These are phyloP conservation scores for Rhizoglyphus robini DNA, from an alignment of 1,140 invertebrate genomes.

Conservation along the genomic window DNA sequence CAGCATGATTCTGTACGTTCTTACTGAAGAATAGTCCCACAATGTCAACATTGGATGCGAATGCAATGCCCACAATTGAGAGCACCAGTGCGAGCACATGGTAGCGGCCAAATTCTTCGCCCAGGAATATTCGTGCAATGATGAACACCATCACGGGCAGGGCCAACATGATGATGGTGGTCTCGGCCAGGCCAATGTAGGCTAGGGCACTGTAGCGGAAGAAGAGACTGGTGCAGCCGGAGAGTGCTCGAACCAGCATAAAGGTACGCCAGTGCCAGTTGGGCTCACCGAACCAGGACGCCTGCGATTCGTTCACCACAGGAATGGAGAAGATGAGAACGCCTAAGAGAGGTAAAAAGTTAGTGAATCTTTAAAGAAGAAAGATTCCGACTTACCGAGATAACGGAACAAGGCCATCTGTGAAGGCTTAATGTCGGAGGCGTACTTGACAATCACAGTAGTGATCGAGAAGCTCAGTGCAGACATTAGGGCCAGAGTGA, in stretches of 20 bases:
- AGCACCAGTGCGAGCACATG: conserved; percentile 39
- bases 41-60: conserved; percentile 42
- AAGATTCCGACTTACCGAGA: conserved; percentile 50
- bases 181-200: conserved; percentile 42
- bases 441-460: conserved; percentile 65
- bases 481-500: conserved; percentile 35
- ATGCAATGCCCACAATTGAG: conserved; percentile 39
- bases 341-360: neutral
- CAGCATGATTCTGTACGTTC: conserved; percentile 10
- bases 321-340: conserved; percentile 61
- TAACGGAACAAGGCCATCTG: conserved; percentile 66
- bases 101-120: conserved; percentile 43
- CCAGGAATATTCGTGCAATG: conserved; percentile 41
- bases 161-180: conserved; percentile 45
- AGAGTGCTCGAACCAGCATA: conserved; percentile 24
- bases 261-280: conserved; percentile 40
- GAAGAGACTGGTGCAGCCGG: conserved; percentile 27
- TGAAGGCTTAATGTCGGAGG: conserved; percentile 57
- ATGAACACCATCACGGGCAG: conserved; percentile 43
- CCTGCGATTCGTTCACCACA: conserved; percentile 58
- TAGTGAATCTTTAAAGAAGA: neutral
- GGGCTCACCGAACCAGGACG: conserved; percentile 54
- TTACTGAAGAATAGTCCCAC: conserved; percentile 38
- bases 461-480: conserved; percentile 74
- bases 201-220: conserved; percentile 50